Evolutionary conservation across 1,140 invertebrate genomes (phyloP), one percentile per base, ranked within the genome.

Genomic region (Diprion similis): DNA sequence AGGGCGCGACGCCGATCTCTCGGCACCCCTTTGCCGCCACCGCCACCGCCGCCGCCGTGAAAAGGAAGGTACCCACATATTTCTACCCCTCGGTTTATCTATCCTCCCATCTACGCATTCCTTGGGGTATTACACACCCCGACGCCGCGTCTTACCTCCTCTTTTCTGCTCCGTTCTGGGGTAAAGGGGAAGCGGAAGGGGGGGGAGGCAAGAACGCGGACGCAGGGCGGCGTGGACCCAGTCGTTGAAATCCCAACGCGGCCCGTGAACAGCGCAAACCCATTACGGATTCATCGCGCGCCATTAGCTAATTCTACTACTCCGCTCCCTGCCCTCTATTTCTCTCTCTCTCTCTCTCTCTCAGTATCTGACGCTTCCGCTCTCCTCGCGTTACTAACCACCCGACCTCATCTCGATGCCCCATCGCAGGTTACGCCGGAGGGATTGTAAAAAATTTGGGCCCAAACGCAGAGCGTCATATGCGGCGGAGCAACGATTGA

Each of bases 271-370:
- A 85, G 82, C 81, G 82, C 84, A 86, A 87, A 87, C 82, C 86
- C 85, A 88, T 88, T 87, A 87, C 81, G 85, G 85, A 88, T 88
- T 88, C 86, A 87, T 88, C 85, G 82, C 85, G 85, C 85, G 82
- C 85, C 85, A 87, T 88, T 87, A 88, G 85, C 86, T 88, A 87
- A 87, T 87, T 87, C 85, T 86, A n/a, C n/a, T n/a, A 37, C 24
- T 37, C 24, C 24, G 24, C 24, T 37, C 24, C 24, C 24, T 37
- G 24, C 24, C 24, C 24, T 6, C 24, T 37, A 37, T 37, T 37
- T 37, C 24, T 37, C 24, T n/a, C n/a, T n/a, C n/a, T n/a, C n/a
- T n/a, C n/a, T n/a, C n/a, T n/a, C n/a, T n/a, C n/a, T 37, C 24
- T 37, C 24, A 37, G 24, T 37, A 37, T 37, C 24, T 37, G 24